A percentile compares a stretch with the other conserved stretches of the same genome.
These are phyloP conservation scores for Numida meleagris DNA, from an alignment of 2,113 vertebrate genomes.

Conservation along the genomic window DNA sequence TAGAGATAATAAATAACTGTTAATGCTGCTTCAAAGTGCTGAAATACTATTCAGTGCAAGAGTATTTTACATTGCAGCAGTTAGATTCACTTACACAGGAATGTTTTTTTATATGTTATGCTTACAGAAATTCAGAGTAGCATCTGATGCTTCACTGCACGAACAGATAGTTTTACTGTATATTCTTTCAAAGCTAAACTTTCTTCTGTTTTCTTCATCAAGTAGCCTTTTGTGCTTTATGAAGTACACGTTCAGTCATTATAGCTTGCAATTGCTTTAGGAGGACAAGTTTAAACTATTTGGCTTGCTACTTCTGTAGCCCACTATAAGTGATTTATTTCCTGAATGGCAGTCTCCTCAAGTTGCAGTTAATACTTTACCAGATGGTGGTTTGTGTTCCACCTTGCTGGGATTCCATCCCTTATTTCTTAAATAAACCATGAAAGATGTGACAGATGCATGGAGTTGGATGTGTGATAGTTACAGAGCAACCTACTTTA, in stretches of 20 bases:
- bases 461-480: background rate
- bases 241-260: background rate
- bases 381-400: background rate
- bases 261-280: accelerated
- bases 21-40: background rate
- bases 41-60: background rate
- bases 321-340: background rate
- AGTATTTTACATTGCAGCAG: background rate
- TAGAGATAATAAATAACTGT: background rate
- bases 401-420: background rate
- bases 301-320: background rate
- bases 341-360: background rate
- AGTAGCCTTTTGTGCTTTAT: background rate
- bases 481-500: background rate
- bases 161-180: background rate
- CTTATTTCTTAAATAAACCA: background rate
- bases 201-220: background rate
- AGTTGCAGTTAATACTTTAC: background rate
- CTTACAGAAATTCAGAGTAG: background rate
- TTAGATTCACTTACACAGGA: background rate
- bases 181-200: background rate
- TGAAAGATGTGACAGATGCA: background rate
- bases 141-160: background rate
- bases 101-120: background rate
- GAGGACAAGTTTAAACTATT: background rate